Evolutionary conservation across 2,888 invertebrate species (phyloP).

Genomic region (Sarcophaga variegata): DNA sequence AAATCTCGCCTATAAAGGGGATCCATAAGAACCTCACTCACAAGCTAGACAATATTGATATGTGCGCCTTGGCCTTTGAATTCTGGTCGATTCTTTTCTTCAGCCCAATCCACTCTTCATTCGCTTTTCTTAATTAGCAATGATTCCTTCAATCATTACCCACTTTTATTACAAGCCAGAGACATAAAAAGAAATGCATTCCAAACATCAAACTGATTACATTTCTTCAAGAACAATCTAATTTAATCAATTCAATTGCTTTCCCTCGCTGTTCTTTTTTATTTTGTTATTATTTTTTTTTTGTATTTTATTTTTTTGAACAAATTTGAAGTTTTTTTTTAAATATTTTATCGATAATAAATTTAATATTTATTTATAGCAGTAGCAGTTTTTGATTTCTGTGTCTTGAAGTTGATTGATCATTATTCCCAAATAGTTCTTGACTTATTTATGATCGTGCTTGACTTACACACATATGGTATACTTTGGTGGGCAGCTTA

Average conservation of each 20-base stretch:
- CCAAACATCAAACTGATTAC: no score
- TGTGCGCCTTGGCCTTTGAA: no score
- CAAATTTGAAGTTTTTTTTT: not conserved
- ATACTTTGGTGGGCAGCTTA: not conserved
- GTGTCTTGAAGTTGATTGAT: constrained; percentile 52
- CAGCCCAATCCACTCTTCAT: no score
- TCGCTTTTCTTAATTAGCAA: no score
- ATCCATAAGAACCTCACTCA: no score
- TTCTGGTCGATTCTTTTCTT: no score
- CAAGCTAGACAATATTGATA: no score
- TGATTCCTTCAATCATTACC: no score
- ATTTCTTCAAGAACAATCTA: no score
- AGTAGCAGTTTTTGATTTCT: constrained; percentile 34
- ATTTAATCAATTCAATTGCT: not conserved
- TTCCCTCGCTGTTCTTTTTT: not conserved
- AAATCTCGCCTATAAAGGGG: no score
- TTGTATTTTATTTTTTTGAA: not conserved
- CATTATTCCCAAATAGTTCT: constrained; percentile 38
- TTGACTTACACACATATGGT: not conserved
- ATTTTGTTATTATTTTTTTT: not conserved
- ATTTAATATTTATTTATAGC: constrained; percentile 14
- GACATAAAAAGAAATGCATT: no score
- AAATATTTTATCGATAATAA: not conserved
- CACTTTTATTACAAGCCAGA: no score
- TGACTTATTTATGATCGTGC: constrained; percentile 46